Evolutionary conservation across 2,113 vertebrate genomes (phyloP), one percentile per base, ranked within the genome.

Genomic region (Epinephelus fuscoguttatus): DNA sequence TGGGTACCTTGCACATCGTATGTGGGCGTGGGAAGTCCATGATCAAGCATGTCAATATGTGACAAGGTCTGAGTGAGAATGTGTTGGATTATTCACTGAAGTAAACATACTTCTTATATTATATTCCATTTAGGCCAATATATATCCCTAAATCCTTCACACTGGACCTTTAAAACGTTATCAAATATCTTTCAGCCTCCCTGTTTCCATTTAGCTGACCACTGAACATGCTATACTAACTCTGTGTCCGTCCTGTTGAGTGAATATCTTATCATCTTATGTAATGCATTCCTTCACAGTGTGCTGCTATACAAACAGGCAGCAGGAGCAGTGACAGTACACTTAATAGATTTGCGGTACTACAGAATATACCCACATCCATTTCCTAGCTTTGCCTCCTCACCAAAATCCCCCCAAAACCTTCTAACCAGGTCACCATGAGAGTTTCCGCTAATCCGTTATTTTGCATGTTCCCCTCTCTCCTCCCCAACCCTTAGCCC

Each of bases 401-500:
- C 53, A 84, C 4, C 55, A 74, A 70, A 86, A 79, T 72, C 50
- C 52, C 53, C 52, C 66, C 82, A n/a, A 84, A 91, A 92, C 90
- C 83, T 83, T 90, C 79, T 88, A 90, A 88, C 77, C 88, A 91
- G 87, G 90, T 91, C 88, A 76, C 80, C 70, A 45, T 68, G 61
- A 84, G 52, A 84, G 78, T 92, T 88, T 84, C 77, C 63, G 80
- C 78, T 82, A 78, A 90, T 91, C 81, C 64, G 80, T 82, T 82
- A 87, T 88, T 90, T 87, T 94, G 91, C 77, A 92, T 84, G 89
- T 81, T 64, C 78, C 81, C 75, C 77, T 57, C 85, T 81, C 88
- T 80, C 70, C 63, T 81, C 62, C 78, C 82, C 64, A 69, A 63
- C 45, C 23, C 50, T 55, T 76, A 21, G 67, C 33, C 55, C 47